Conservation (phyloP, 2,797 vertebrate genomes). For the Hypotaenidia okinawae region DNA sequence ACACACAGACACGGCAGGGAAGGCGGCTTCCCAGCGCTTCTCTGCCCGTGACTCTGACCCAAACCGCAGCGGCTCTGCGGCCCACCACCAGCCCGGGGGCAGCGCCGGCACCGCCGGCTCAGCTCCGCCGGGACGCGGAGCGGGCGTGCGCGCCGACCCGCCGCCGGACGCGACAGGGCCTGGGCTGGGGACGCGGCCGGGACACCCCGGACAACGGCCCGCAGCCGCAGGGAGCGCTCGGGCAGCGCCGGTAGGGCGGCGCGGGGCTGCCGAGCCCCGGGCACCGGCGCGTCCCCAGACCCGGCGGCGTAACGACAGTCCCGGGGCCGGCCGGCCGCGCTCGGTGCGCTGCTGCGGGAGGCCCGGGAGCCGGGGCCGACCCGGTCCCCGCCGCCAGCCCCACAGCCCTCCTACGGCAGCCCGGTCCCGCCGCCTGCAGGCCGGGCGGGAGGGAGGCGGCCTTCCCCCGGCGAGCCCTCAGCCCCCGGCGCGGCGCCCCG, state of each 20-base stretch:
- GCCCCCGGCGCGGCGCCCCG: background rate
- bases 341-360: rapidly evolving
- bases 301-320: background rate
- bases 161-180: background rate
- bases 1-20: rapidly evolving
- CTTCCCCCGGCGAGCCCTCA: background rate
- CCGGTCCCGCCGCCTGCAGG: too few species aligned
- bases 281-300: background rate
- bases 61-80: background rate
- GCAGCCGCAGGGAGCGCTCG: background rate
- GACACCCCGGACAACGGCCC: background rate
- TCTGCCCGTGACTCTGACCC: rapidly evolving
- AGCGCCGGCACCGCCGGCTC: background rate
- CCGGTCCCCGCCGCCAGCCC: background rate
- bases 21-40: rapidly evolving
- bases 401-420: background rate
- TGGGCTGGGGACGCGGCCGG: background rate
- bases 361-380: background rate
- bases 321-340: rapidly evolving
- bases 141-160: background rate
- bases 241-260: background rate
- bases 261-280: background rate
- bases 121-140: background rate
- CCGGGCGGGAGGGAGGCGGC: background rate
- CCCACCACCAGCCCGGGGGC: too few species aligned